Evolutionary conservation across 1,140 invertebrate species (phyloP).

Genomic region (Dermatophagoides farinae): DNA sequence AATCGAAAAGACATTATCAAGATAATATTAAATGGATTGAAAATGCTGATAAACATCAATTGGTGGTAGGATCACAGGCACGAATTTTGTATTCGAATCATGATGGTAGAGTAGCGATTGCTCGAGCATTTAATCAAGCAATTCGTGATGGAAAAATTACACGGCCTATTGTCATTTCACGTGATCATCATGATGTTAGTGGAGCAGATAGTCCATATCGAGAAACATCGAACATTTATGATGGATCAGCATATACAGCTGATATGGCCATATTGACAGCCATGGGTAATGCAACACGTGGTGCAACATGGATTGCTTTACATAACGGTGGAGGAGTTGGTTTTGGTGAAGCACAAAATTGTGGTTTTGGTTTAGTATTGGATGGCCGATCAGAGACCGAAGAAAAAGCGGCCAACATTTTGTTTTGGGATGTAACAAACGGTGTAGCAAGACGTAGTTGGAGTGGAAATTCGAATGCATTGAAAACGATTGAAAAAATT

Average conservation of each 20-base stretch:
- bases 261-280: conserved; percentile 48
- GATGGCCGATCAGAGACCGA: conserved; percentile 37
- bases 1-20: conserved; percentile 33
- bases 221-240: conserved; percentile 44
- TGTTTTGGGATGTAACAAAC: conserved; percentile 40
- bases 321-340: conserved; percentile 40
- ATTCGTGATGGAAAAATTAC: conserved; percentile 29
- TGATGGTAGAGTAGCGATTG: conserved; percentile 31
- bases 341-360: conserved; percentile 42
- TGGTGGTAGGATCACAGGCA: conserved; percentile 41
- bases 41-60: conserved; percentile 35
- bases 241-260: conserved; percentile 43
- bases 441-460: conserved; percentile 28
- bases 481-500: conserved; percentile 30
- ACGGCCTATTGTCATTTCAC: conserved; percentile 38
- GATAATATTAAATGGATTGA: conserved; percentile 44
- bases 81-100: conserved; percentile 43
- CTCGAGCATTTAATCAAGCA: conserved; percentile 40
- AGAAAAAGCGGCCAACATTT: conserved; percentile 29
- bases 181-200: conserved; percentile 48
- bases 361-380: conserved; percentile 44
- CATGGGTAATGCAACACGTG: conserved; percentile 41
- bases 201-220: conserved; percentile 45
- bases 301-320: conserved; percentile 45
- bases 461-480: conserved; percentile 32